Conservation (phyloP, 2,113 vertebrate genomes). For the Carassius auratus region DNA sequence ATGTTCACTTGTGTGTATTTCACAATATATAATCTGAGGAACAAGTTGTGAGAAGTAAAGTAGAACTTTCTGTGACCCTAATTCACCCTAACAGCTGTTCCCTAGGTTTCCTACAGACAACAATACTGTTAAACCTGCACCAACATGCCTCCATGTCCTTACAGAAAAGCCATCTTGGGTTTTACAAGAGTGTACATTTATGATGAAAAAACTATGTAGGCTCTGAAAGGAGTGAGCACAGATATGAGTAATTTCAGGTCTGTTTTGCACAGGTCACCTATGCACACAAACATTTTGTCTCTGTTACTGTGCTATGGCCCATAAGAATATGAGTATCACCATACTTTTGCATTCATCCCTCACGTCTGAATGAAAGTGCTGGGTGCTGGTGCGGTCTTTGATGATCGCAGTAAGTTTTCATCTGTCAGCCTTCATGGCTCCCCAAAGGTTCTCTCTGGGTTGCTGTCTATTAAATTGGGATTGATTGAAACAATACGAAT, state of each 20-base stretch:
- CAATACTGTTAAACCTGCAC: constrained; percentile 53
- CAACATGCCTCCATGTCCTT: constrained; percentile 23
- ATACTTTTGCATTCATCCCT: neutral
- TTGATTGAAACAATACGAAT: constrained; percentile 76
- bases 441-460: constrained; percentile 76
- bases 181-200: constrained; percentile 37
- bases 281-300: neutral
- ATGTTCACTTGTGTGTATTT: no score
- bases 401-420: constrained; percentile 76
- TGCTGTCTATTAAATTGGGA: constrained; percentile 78
- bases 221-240: neutral
- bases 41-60: neutral
- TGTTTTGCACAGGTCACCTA: neutral
- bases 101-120: constrained; percentile 58
- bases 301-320: neutral
- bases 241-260: neutral
- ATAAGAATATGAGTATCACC: neutral
- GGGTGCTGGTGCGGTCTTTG: constrained; percentile 65
- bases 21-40: neutral
- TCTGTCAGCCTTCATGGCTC: constrained; percentile 76
- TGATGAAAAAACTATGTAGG: neutral
- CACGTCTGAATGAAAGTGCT: constrained; percentile 55
- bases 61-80: neutral
- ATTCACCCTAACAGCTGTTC: constrained; percentile 53
- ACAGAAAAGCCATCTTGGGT: constrained; percentile 11